phyloP scores from a whole-genome alignment of 2,113 vertebrate species.

The Pluvianellus socialis region DNA sequence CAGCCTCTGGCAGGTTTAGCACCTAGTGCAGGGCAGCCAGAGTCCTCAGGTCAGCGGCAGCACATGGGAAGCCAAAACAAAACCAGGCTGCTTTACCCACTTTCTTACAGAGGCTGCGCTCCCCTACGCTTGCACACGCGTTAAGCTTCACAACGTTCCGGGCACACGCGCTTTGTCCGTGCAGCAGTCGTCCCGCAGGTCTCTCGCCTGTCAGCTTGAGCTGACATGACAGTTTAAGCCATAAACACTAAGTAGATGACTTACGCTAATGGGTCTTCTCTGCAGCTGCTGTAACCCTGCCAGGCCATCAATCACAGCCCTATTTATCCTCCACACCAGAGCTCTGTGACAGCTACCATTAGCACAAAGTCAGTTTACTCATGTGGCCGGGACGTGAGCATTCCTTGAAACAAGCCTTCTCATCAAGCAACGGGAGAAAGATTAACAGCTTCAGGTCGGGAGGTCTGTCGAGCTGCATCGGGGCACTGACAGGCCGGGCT shows the following conservation, averaged over 20 bases:
- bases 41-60: rapidly evolving
- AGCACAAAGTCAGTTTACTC: not conserved
- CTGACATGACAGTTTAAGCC: not conserved
- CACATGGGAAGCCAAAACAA: rapidly evolving
- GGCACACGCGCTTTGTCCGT: rapidly evolving
- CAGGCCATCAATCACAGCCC: not conserved
- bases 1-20: not conserved
- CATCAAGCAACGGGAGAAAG: not conserved
- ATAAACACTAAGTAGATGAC: not conserved
- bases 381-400: rapidly evolving
- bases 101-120: not conserved
- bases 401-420: not conserved
- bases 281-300: not conserved
- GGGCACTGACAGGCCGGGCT: not conserved
- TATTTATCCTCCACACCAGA: not conserved
- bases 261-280: not conserved
- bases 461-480: not conserved
- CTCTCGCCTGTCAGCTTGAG: not conserved
- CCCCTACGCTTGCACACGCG: rapidly evolving
- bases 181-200: not conserved
- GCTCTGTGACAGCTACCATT: not conserved
- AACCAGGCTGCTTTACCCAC: not conserved
- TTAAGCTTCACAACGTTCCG: not conserved
- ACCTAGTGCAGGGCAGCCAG: not conserved
- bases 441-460: not conserved